Evolutionary conservation across 2,888 invertebrate species (phyloP).

Genomic region (Eueremaeus valkanovi): DNA sequence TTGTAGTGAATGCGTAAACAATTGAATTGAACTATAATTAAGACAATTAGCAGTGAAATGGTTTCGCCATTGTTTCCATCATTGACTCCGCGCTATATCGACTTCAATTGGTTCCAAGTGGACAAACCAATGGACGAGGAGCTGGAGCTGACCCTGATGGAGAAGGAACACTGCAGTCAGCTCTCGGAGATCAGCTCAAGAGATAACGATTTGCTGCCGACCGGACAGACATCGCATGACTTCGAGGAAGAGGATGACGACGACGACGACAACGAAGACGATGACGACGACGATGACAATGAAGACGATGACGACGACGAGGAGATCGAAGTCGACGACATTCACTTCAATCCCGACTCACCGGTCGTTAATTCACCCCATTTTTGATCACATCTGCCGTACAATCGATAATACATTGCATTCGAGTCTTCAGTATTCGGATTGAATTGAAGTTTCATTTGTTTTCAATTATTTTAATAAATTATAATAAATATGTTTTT

Average conservation of each 20-base stretch:
- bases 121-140: conserved; percentile 43
- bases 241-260: conserved; percentile 39
- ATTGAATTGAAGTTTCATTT: no score
- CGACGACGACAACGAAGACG: conserved; percentile 44
- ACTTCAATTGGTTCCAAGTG: conserved; percentile 41
- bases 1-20: no score
- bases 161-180: conserved; percentile 39
- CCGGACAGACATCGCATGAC: not conserved
- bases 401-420: no score
- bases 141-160: conserved; percentile 35
- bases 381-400: conserved; percentile 33
- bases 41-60: conserved; percentile 26
- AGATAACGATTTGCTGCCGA: conserved; percentile 3
- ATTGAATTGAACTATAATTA: not conserved
- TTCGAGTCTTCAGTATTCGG: no score
- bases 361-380: conserved; percentile 37
- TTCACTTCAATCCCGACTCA: conserved; percentile 40
- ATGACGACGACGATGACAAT: conserved; percentile 42
- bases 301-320: conserved; percentile 44
- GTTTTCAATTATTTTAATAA: no score
- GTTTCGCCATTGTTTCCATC: conserved; percentile 43
- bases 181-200: conserved; percentile 35
- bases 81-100: conserved; percentile 40
- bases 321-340: conserved; percentile 42
- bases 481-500: no score